Base-by-base conservation (phyloP, 1,140 invertebrate species). In the Solenopsis fugax region DNA sequence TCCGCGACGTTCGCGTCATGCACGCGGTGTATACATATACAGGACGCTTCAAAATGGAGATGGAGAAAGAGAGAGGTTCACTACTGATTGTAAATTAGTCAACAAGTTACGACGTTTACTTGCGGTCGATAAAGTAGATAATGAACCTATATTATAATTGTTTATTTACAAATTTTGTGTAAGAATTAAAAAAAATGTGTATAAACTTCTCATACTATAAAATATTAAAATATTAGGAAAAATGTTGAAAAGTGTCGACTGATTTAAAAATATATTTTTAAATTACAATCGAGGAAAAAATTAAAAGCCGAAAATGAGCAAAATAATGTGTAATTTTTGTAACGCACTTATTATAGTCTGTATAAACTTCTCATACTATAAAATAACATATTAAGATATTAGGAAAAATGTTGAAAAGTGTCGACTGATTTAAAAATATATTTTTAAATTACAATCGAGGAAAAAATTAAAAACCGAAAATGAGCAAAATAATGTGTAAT, bases 11-110 rank as follows among this genome's bases (percentile, higher is more conserved):
- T 41, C 3, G n/a, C 21, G 54, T 56, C 37, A 6, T 77, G 13
- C 21, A 76, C 73, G 54, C 73, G 37, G 4, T 7, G 4, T 7
- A 9, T 41, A 13, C 13, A 50, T 29, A 24, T 69, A 69, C 48
- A 81, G 34, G 60, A 37, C 24, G n/a, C 34, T 37, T 29, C 75
- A 64, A 67, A 69, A 81, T 81, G n/a, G 34, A 29, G 29, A 29
- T 24, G n/a, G n/a, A n/a, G n/a, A n/a, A n/a, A n/a, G n/a, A 29
- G 29, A 29, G 29, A 29, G 12, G n/a, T n/a, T 50, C 21, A 13
- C 21, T 45, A 13, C 45, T 48, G 41, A 69, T 69, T 29, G 65
- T 2, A 9, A 45, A 69, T 50, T 69, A 69, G 21, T 10, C 37
- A 48, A 16, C 41, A 10, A 41, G 41, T 41, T 5, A 41, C 4